phyloP scores from a whole-genome alignment of 2,113 vertebrate genomes.

The Daboia siamensis region DNA sequence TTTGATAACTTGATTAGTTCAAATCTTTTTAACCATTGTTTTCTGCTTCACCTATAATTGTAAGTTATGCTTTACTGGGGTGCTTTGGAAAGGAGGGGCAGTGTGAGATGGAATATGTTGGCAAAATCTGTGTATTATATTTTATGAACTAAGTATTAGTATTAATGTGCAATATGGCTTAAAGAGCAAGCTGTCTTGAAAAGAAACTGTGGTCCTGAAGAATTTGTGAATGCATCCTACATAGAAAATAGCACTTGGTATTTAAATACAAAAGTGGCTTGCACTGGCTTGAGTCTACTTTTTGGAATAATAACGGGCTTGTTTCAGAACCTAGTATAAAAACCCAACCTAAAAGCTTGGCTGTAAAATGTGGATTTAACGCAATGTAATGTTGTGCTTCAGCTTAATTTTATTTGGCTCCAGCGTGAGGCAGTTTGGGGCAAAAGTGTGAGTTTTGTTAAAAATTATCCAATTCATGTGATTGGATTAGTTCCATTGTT shows the following conservation, averaged over 20 bases:
- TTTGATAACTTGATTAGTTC: background rate
- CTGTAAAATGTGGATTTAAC: background rate
- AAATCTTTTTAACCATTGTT: background rate
- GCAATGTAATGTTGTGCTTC: background rate
- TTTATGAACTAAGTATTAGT: background rate
- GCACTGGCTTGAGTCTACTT: background rate
- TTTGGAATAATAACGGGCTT: background rate
- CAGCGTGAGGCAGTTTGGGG: slow-evolving; percentile 14
- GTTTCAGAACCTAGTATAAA: background rate
- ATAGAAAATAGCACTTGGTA: background rate
- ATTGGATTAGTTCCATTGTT: slow-evolving; percentile 23
- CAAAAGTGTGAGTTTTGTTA: background rate
- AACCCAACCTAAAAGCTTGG: background rate
- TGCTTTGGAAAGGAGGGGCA: background rate
- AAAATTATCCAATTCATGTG: background rate
- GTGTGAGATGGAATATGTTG: background rate
- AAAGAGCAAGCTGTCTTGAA: background rate
- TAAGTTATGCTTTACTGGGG: background rate
- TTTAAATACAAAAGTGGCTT: background rate
- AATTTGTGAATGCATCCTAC: background rate
- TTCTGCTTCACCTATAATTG: background rate
- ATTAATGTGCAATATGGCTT: background rate
- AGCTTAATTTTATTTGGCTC: slow-evolving; percentile 1
- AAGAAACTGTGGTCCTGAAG: background rate
- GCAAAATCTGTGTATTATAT: background rate